Evolutionary conservation across 2,797 vertebrate species (phyloP), one percentile per base, ranked within the genome.

Genomic region (Liparis tanakae): DNA sequence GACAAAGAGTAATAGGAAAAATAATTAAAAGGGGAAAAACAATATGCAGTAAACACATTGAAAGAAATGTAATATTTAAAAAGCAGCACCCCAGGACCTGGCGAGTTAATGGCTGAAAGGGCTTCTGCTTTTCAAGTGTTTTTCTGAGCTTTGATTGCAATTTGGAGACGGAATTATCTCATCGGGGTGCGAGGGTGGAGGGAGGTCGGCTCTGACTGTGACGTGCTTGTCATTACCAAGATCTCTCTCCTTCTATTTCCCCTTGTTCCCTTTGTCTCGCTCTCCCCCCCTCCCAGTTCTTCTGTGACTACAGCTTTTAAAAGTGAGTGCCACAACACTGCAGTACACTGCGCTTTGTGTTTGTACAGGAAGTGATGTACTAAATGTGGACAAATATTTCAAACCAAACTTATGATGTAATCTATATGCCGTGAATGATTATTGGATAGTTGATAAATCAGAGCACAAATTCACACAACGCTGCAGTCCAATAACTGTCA

Each of bases 161-260:
- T 94, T 95, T 93, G 89, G 85, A 90, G 88, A 85, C 87, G 85
- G 90, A 94, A 95, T 95, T 94, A 95, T 95, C 94, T 93, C 93
- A 89, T 91, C 86, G 80, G 92, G 91, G 92, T 85, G 86, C 64
- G 84, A 90, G 85, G 92, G 92, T 65, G 85, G 89, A 89, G 87
- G 93, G 90, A 93, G 91, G 89, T 91, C 83, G 91, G 87, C 66
- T 92, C 93, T 90, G 86, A 80, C 92, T 94, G 93, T 89, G 93
- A 90, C 89, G 88, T 86, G 86, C 85, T 91, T 85, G 91, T 94
- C 93, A 94, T 94, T 94, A 93, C 87, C 87, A 70, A 90, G 87
- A 85, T 87, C 82, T 88, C 82, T 87, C 83, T 74, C 57, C 72
- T 85, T 82, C 78, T 84, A 30, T 90, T 80, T 82, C 78, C 72